These are phyloP conservation scores for Euwallacea similis DNA, from an alignment of 1,140 invertebrate species.

Conservation along the genomic window DNA sequence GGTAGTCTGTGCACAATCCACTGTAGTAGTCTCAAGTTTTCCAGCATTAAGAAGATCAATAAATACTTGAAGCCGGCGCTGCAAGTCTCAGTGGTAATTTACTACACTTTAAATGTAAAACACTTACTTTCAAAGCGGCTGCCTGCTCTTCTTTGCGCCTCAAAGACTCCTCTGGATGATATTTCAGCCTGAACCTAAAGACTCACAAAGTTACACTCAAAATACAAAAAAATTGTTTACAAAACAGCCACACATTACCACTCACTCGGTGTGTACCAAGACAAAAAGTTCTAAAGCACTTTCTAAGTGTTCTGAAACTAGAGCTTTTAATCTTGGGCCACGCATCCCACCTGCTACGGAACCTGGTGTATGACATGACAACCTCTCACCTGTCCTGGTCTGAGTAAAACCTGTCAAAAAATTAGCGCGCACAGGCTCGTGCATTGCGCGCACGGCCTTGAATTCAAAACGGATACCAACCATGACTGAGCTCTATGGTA, in stretches of 20 bases:
- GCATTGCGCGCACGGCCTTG: constrained; percentile 53
- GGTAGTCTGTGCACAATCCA: constrained; percentile 89
- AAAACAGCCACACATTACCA: background rate
- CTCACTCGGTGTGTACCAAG: background rate
- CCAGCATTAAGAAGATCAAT: constrained; percentile 77
- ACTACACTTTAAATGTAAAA: background rate
- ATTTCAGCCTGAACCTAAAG: constrained; percentile 97
- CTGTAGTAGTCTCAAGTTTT: constrained; percentile 73
- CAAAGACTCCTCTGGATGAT: constrained; percentile 94
- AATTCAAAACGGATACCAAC: constrained; percentile 35
- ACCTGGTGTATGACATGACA: background rate
- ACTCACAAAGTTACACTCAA: constrained; percentile 23
- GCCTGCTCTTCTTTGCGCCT: constrained; percentile 89
- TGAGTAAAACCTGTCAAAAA: constrained; percentile 48
- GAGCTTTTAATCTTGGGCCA: background rate
- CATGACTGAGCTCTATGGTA: constrained; percentile 20
- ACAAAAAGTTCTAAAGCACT: too few species aligned
- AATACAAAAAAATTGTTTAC: background rate
- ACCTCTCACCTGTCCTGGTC: constrained; percentile 48
- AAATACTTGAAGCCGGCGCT: constrained; percentile 91
- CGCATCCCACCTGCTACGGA: too few species aligned
- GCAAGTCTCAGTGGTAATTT: constrained; percentile 24
- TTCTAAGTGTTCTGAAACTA: background rate
- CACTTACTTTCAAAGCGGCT: constrained; percentile 73
- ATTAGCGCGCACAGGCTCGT: constrained; percentile 51